Percentiles rank a stretch among this genome's conserved stretches.
These are phyloP conservation scores for Actenoides lindsayi DNA, from an alignment of 2,113 vertebrate species.

Conservation along the genomic window DNA sequence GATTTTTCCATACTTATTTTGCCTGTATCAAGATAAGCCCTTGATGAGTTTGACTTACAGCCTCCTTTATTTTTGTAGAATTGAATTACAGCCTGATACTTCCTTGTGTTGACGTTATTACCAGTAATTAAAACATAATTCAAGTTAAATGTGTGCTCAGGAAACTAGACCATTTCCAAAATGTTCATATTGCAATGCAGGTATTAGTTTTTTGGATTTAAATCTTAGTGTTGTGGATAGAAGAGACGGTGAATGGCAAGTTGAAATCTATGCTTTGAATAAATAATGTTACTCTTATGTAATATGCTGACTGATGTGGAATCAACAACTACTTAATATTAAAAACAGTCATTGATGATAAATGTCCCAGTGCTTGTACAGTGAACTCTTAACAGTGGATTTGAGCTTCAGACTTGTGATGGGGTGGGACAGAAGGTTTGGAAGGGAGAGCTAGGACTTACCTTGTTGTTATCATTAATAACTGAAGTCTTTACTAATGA, in stretches of 20 bases:
- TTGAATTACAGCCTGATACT: not conserved
- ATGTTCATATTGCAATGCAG: not conserved
- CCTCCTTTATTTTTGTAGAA: not conserved
- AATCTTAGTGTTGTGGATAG: not conserved
- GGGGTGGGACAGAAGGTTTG: not conserved
- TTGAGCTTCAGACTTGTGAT: not conserved
- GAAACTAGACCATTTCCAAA: not conserved
- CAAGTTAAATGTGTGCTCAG: not conserved
- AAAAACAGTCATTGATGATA: not conserved
- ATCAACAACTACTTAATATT: constrained; percentile 54
- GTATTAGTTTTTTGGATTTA: not conserved
- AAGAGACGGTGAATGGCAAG: not conserved
- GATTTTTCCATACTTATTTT: not conserved
- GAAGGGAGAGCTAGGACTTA: constrained; percentile 40
- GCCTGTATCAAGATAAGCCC: not conserved
- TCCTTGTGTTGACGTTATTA: not conserved
- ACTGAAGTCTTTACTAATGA: constrained; percentile 27
- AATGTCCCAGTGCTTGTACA: not conserved
- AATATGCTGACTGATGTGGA: constrained; percentile 39
- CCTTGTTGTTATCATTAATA: constrained; percentile 46
- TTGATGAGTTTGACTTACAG: not conserved
- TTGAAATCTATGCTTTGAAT: constrained; percentile 40
- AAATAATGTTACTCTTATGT: constrained; percentile 58
- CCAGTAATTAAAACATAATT: not conserved
- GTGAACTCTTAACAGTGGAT: not conserved